Percentiles rank a stretch among this genome's conserved stretches.
Evolutionary conservation across 2,888 invertebrate species (phyloP).

Genomic region (Salpingus planirostris): DNA sequence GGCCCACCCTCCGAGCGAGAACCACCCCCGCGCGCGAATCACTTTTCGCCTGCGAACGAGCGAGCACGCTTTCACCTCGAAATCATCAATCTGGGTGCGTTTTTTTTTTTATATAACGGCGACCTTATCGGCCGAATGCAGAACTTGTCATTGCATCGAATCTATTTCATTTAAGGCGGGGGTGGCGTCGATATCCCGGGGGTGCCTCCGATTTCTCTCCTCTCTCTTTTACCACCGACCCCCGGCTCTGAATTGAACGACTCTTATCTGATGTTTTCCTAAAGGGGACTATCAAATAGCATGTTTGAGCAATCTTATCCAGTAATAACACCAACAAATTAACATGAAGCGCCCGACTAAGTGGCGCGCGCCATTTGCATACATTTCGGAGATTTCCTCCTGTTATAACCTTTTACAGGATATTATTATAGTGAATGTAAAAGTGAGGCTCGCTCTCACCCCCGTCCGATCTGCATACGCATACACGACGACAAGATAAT

Average conservation of each 20-base stretch:
- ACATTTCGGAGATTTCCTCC: conserved; percentile 25
- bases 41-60: conserved; percentile 10
- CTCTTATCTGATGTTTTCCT: conserved; percentile 27
- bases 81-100: conserved; percentile 16
- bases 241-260: conserved; percentile 24
- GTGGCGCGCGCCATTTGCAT: conserved; percentile 27
- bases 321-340: conserved; percentile 30
- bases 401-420: conserved; percentile 14
- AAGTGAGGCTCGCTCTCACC: no score
- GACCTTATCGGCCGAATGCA: conserved; percentile 16
- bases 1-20: no score
- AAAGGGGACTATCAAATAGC: conserved; percentile 27
- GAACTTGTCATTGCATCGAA: conserved; percentile 15
- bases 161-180: conserved; percentile 13
- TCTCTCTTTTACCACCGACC: conserved; percentile 1
- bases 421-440: conserved; percentile 4
- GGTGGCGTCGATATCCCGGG: conserved; percentile 10
- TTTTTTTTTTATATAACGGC: conserved; percentile 14
- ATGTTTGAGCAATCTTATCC: conserved; percentile 30
- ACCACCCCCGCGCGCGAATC: conserved; percentile 5
- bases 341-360: conserved; percentile 27
- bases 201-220: no score
- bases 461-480: no score
- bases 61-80: conserved; percentile 11
- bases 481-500: no score